Percentiles rank a stretch among this genome's conserved stretches.
phyloP scores from a whole-genome alignment of 1,140 invertebrate species.

The Vanessa tameamea region DNA sequence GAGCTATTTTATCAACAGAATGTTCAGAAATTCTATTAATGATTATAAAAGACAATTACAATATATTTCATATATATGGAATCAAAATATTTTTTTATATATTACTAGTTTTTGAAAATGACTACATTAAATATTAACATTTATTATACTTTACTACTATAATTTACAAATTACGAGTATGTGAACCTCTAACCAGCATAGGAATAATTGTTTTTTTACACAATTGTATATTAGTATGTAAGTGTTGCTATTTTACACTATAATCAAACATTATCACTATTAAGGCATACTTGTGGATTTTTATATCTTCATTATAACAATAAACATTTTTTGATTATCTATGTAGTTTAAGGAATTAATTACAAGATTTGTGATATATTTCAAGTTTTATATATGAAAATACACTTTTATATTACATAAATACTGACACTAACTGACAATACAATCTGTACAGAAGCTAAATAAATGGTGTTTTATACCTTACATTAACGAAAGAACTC shows the following conservation, averaged over 20 bases:
- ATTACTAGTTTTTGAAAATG: not conserved
- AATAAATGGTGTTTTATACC: conserved; percentile 79
- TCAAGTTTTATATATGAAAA: conserved; percentile 9
- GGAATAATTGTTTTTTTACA: conserved; percentile 34
- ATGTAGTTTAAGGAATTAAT: not conserved
- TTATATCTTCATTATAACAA: conserved; percentile 20
- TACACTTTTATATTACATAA: conserved; percentile 31
- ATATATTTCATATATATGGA: not conserved
- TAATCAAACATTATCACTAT: conserved; percentile 41
- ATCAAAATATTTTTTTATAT: conserved; percentile 8
- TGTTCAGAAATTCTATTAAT: not conserved
- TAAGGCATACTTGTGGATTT: conserved; percentile 61
- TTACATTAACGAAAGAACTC: conserved; percentile 75
- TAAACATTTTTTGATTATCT: not conserved
- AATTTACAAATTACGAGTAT: conserved; percentile 69
- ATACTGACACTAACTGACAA: conserved; percentile 63
- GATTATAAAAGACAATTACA: conserved; percentile 1
- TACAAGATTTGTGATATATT: conserved; percentile 2
- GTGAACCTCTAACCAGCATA: conserved; percentile 77
- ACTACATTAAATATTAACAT: conserved; percentile 12
- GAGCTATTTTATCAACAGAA: not conserved
- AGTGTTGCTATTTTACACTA: conserved; percentile 30
- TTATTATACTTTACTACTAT: conserved; percentile 28
- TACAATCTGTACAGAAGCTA: conserved; percentile 77
- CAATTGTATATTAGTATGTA: conserved; percentile 23